These are phyloP conservation scores for Pseudomyrmex pallidus DNA, from an alignment of 1,140 invertebrate genomes.

Conservation along the genomic window DNA sequence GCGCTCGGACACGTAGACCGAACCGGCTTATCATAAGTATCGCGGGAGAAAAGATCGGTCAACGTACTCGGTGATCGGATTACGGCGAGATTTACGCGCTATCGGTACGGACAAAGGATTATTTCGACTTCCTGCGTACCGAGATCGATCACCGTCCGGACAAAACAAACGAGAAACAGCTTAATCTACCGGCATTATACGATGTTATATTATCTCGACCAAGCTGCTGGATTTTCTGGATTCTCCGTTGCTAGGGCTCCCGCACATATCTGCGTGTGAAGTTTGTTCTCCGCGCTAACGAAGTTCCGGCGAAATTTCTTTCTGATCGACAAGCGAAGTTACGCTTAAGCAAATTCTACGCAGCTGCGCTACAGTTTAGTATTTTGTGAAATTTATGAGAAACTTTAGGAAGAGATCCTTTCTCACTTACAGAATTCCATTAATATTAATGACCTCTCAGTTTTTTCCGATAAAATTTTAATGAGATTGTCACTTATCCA, in stretches of 20 bases:
- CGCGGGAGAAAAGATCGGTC: constrained; percentile 45
- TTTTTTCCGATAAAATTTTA: neutral
- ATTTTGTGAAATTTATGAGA: neutral
- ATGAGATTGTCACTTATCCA: neutral
- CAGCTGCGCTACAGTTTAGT: neutral
- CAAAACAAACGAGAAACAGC: constrained; percentile 41
- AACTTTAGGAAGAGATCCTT: neutral
- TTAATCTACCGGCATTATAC: constrained; percentile 38
- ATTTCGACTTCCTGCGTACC: constrained; percentile 44
- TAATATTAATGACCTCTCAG: neutral
- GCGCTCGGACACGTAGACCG: constrained; percentile 15
- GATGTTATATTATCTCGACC: constrained; percentile 32
- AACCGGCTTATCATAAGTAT: constrained; percentile 61
- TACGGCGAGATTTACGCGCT: constrained; percentile 59
- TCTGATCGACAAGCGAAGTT: neutral
- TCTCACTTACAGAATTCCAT: neutral
- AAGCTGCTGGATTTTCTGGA: constrained; percentile 3
- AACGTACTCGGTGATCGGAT: constrained; percentile 51
- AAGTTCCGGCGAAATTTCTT: neutral
- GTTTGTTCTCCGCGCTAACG: neutral
- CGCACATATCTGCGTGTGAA: neutral
- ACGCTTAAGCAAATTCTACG: neutral
- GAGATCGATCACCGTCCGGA: constrained; percentile 37
- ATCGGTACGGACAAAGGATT: constrained; percentile 48
- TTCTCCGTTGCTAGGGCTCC: neutral